Evolutionary conservation across 2,113 vertebrate species (phyloP).

Genomic region (Bos javanicus): DNA sequence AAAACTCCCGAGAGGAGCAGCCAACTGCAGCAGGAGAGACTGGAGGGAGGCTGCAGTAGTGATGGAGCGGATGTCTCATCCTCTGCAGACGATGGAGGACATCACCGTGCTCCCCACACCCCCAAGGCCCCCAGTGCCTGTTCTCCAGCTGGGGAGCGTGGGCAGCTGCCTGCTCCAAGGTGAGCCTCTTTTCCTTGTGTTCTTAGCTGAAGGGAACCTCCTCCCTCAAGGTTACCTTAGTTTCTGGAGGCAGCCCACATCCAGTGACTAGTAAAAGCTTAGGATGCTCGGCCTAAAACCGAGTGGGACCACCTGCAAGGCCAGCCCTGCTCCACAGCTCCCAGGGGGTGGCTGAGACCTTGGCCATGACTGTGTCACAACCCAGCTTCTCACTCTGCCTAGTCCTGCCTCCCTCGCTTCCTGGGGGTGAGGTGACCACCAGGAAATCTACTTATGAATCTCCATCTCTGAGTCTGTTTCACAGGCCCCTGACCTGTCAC

Average conservation of each 20-base stretch:
- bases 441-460: background rate
- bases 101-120: background rate
- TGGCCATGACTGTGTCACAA: too few species aligned
- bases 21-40: background rate
- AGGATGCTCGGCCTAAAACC: background rate
- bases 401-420: background rate
- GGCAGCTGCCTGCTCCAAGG: background rate
- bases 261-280: background rate
- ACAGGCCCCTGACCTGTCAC: background rate
- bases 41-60: background rate
- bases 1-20: background rate
- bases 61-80: background rate
- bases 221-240: background rate
- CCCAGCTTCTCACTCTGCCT: too few species aligned
- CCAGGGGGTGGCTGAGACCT: background rate
- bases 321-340: background rate
- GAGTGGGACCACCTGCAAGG: background rate
- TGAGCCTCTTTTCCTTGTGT: background rate
- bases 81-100: background rate
- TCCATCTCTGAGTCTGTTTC: background rate
- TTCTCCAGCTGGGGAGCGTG: background rate
- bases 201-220: background rate
- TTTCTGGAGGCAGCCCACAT: background rate
- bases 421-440: background rate
- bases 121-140: background rate